These are phyloP conservation scores for Galerucella calmariensis DNA, from an alignment of 2,888 invertebrate genomes.

Conservation along the genomic window DNA sequence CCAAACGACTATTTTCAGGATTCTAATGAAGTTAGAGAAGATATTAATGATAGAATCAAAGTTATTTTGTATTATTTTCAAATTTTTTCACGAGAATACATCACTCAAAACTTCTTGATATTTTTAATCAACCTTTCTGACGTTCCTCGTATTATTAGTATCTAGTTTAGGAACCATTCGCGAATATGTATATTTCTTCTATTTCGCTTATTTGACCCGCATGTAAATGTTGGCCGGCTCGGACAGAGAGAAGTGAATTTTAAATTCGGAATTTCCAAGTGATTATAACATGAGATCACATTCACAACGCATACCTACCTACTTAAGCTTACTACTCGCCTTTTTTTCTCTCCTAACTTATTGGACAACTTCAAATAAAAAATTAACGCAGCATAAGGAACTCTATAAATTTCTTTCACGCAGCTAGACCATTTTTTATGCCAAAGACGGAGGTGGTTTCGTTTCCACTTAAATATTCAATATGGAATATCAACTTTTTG, in stretches of 20 bases:
- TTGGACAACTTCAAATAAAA: slow-evolving; percentile 18
- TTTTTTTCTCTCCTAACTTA: slow-evolving; percentile 6
- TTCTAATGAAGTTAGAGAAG: too few species aligned
- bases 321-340: slow-evolving; percentile 10
- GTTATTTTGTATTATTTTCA: too few species aligned
- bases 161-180: slow-evolving; percentile 2
- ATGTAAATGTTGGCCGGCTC: slow-evolving; percentile 6
- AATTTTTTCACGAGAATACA: too few species aligned
- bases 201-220: slow-evolving; percentile 14
- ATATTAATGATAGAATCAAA: too few species aligned
- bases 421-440: neutral
- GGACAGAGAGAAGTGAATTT: slow-evolving; percentile 17
- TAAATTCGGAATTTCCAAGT: slow-evolving; percentile 27
- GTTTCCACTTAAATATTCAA: neutral
- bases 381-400: neutral
- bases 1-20: too few species aligned
- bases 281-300: slow-evolving; percentile 23
- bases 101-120: too few species aligned
- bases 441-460: neutral
- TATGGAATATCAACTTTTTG: too few species aligned
- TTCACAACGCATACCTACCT: slow-evolving; percentile 30
- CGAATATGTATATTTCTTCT: neutral
- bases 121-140: neutral
- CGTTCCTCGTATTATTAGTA: neutral
- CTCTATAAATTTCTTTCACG: slow-evolving; percentile 12